These are phyloP conservation scores for Halyomorpha halys DNA, from an alignment of 1,140 invertebrate species.

Conservation along the genomic window DNA sequence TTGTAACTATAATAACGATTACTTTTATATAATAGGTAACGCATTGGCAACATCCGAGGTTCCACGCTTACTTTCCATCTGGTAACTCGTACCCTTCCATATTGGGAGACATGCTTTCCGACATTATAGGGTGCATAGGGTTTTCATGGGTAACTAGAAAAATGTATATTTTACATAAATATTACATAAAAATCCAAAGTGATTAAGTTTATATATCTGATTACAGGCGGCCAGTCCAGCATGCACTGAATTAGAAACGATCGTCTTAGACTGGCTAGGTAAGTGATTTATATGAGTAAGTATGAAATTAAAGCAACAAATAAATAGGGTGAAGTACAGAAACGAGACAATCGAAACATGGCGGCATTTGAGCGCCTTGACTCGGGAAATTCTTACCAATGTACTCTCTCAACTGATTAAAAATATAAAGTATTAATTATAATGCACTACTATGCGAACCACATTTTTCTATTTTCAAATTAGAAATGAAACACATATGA, in stretches of 20 bases:
- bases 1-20: background rate
- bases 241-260: constrained; percentile 93
- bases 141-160: constrained; percentile 84
- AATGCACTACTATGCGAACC: too few relatives aligned
- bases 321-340: too few relatives aligned
- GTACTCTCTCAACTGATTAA: too few relatives aligned
- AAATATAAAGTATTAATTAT: too few relatives aligned
- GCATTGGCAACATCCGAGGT: constrained; percentile 98
- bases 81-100: constrained; percentile 97
- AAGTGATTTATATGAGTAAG: constrained; percentile 26
- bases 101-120: constrained; percentile 92
- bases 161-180: too few relatives aligned
- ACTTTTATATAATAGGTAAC: constrained; percentile 53
- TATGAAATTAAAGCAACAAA: too few relatives aligned
- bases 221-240: constrained; percentile 88
- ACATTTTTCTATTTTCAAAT: too few relatives aligned
- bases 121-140: constrained; percentile 92
- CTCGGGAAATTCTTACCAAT: too few relatives aligned
- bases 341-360: too few relatives aligned
- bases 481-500: too few relatives aligned
- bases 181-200: background rate
- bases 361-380: too few relatives aligned
- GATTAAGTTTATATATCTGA: constrained; percentile 22
- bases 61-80: constrained; percentile 97
- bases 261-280: constrained; percentile 96